phyloP scores from a whole-genome alignment of 37 sponge, comb jelly and placozoan genomes.

The Beroe ovata region DNA sequence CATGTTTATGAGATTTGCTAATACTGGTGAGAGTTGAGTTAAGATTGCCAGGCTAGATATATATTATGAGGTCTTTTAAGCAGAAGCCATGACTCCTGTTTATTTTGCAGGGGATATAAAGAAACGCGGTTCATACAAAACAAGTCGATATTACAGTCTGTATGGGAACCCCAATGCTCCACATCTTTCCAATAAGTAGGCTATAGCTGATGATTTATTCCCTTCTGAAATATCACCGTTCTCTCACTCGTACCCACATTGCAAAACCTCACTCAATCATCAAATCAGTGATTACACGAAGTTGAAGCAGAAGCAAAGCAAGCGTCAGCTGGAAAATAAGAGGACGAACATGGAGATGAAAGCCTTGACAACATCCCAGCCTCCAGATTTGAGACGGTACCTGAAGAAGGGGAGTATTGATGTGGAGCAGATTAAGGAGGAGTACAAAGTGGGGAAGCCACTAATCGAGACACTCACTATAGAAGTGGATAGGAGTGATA shows the following conservation, averaged over 20 bases:
- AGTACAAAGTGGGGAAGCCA: constrained; percentile 54
- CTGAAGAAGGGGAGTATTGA: constrained; percentile 56
- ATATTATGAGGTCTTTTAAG: neutral
- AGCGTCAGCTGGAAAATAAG: constrained; percentile 7
- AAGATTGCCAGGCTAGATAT: too few relatives aligned
- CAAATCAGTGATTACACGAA: neutral
- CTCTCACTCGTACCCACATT: too few relatives aligned
- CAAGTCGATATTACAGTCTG: constrained; percentile 36
- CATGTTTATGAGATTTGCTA: constrained; percentile 46
- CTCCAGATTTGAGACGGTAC: constrained; percentile 25
- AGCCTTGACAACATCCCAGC: neutral
- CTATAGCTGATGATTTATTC: too few relatives aligned
- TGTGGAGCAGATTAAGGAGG: constrained; percentile 63
- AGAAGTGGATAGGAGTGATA: constrained; percentile 48
- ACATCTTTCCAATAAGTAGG: neutral
- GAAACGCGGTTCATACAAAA: neutral
- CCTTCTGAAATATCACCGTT: too few relatives aligned
- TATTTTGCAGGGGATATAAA: constrained; percentile 19
- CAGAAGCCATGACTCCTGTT: neutral
- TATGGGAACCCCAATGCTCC: constrained; percentile 64
- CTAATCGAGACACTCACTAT: constrained; percentile 59
- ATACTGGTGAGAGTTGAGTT: constrained; percentile 17
- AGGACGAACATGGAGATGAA: constrained; percentile 37
- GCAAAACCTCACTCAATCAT: too few relatives aligned
- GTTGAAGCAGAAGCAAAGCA: constrained; percentile 23